phyloP scores from a whole-genome alignment of 2,888 invertebrate genomes.

The Ceramica pisi region DNA sequence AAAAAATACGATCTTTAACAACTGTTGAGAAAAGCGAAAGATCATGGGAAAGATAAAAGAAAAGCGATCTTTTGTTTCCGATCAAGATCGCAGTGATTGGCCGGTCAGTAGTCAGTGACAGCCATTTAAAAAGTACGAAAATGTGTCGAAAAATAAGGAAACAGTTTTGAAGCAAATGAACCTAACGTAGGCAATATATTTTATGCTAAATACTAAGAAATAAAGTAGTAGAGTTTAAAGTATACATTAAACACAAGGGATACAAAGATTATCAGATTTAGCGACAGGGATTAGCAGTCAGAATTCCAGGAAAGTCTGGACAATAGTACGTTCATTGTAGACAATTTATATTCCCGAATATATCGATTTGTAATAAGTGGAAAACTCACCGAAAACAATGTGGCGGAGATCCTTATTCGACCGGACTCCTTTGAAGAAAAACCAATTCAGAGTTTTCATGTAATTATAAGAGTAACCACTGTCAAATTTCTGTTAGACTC shows the following conservation, averaged over 20 bases:
- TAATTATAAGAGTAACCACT: constrained; percentile 34
- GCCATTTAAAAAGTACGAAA: constrained; percentile 3
- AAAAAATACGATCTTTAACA: constrained; percentile 10
- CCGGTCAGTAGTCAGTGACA: constrained; percentile 16
- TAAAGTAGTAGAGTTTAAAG: neutral
- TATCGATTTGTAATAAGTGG: constrained; percentile 71
- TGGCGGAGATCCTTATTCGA: constrained; percentile 17
- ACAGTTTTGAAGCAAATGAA: neutral
- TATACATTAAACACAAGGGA: neutral
- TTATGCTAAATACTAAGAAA: neutral
- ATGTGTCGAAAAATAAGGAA: neutral
- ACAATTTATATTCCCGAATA: constrained; percentile 68
- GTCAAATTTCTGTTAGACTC: constrained; percentile 52
- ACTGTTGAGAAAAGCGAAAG: constrained; percentile 17
- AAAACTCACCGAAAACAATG: constrained; percentile 70
- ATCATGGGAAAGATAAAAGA: constrained; percentile 3
- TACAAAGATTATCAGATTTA: neutral
- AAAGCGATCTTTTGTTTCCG: constrained; percentile 37
- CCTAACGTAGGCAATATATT: neutral
- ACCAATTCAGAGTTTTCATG: constrained; percentile 9
- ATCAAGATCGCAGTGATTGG: constrained; percentile 5
- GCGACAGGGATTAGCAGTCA: neutral
- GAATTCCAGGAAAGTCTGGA: constrained; percentile 28
- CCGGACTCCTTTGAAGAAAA: neutral
- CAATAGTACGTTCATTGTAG: constrained; percentile 52